Base-by-base conservation (phyloP, 2,888 invertebrate species). In the Anthrax anthrax region DNA sequence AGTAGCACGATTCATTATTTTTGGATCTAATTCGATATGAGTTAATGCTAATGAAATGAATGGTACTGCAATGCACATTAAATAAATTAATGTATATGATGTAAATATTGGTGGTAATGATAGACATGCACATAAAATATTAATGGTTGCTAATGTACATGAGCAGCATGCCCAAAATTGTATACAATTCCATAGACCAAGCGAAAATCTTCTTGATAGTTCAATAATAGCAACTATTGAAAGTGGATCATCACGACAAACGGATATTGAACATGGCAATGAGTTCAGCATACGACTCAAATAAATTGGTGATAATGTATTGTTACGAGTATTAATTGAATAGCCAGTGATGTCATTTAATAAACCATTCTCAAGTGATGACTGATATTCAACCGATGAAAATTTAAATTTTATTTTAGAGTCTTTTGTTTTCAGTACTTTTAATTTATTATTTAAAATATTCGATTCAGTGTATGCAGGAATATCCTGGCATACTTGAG, bases 1-100 rank as follows among this genome's bases (percentile, higher is more conserved):
- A 14, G 83, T 85, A 4, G 88, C 85, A 54, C 84, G 77, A 64
- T 83, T 83, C 88, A 92, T 90, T 52, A 90, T 83, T 57, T 80
- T 78, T 8, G 80, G 72, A 69, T 90, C 87, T 23, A 81, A 75
- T 34, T 87, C 83, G 54, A 81, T 79, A 56, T 83, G 83, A 56
- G 88, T 80, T 51, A 95, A 73, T n/a, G 91, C 81, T 39, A 84
- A 72, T 48, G 85, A 78, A 48, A 95, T 73, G 43, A 81, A 57
- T 13, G 89, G 89, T 55, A 86, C 72, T 43, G 84, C 76, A 18
- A 87, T 63, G 57, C 78, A 75, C 56, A 76, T 72, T 50, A 89
- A 67, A 83, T 90, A 91, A 55, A 89, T 70, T 32, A 79, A 72
- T 58, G 80, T 76, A 32, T 80, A 80, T 39, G 77, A 72, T 1